These are phyloP conservation scores for Herpailurus yagouaroundi DNA, from an alignment of 2,113 vertebrate species.

Conservation along the genomic window DNA sequence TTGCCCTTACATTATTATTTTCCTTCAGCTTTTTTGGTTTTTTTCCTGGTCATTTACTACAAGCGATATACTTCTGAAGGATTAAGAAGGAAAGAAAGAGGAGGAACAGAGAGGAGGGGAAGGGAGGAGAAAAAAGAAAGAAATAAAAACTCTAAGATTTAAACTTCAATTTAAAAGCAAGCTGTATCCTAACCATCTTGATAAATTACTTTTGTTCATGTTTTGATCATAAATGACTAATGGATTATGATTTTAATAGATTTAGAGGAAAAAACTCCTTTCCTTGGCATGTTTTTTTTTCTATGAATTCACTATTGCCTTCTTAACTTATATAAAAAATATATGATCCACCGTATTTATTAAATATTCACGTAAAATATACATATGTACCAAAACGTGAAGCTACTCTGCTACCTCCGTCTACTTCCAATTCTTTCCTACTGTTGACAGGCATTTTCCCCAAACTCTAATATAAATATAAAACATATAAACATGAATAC, in stretches of 20 bases:
- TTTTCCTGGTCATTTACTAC: neutral
- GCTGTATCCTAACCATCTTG: neutral
- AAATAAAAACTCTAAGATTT: neutral
- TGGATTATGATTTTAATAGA: neutral
- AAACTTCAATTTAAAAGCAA: neutral
- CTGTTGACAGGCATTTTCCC: neutral
- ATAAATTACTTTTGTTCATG: neutral
- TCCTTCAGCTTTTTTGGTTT: neutral
- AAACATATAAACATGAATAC: neutral
- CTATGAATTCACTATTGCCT: neutral
- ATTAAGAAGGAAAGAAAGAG: neutral
- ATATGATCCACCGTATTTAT: neutral
- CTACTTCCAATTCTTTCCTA: neutral
- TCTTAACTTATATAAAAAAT: neutral
- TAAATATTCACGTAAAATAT: neutral
- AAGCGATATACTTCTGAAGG: neutral
- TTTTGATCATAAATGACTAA: constrained; percentile 31
- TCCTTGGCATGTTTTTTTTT: neutral
- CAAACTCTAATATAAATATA: neutral
- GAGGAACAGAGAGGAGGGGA: too few species aligned
- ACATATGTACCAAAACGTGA: neutral
- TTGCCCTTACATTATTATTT: neutral
- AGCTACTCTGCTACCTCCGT: neutral
- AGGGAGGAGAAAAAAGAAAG: neutral
- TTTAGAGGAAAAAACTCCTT: neutral